Evolutionary conservation across 2,113 vertebrate species (phyloP), one percentile per base, ranked within the genome.

Genomic region (Myrmecophaga tridactyla): DNA sequence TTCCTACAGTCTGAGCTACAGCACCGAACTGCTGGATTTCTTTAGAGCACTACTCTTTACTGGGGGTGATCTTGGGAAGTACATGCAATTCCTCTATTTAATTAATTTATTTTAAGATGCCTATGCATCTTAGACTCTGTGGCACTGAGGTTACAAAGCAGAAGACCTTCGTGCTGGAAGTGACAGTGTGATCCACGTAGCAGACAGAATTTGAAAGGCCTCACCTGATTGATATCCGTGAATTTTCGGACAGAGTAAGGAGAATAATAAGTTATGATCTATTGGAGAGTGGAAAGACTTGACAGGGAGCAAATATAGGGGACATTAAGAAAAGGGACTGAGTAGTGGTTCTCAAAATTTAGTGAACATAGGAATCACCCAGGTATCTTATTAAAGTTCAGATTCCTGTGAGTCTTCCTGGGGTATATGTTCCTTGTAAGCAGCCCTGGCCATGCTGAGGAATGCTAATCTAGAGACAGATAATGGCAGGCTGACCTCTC

Each of bases 301-400:
- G 13, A 8, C 2, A 56, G 18, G 18, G 41, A 58, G 72, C 21
- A 77, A 80, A 90, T 15, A 3, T 8, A 39, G 6, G 31, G 34
- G 48, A 69, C 25, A n/a, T 77, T 77, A 92, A 48, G 15, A 83
- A 48, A 56, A 21, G 20, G 1, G 25, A 46, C 0, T 63, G 60
- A 77, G 7, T 25, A 65, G 7, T 9, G 6, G 43, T 73, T 89
- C 63, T 72, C 11, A 65, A 76, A 95, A 63, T 53, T 34, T 41
- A 90, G 7, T 56, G 18, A 72, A 6, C 9, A 20, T 89, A 62
- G 65, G 67, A 62, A 60, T 80, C 17, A 36, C 18, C 5, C 13
- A 85, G 72, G 4, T n/a, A 29, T 80, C 36, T 67, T 43, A 89
- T n/a, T 72, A 67, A 77, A 90, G 94, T 48, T 63, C 29, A 51